Evolutionary conservation across 2,113 vertebrate species (phyloP).

Genomic region (Turdus rufiventris): DNA sequence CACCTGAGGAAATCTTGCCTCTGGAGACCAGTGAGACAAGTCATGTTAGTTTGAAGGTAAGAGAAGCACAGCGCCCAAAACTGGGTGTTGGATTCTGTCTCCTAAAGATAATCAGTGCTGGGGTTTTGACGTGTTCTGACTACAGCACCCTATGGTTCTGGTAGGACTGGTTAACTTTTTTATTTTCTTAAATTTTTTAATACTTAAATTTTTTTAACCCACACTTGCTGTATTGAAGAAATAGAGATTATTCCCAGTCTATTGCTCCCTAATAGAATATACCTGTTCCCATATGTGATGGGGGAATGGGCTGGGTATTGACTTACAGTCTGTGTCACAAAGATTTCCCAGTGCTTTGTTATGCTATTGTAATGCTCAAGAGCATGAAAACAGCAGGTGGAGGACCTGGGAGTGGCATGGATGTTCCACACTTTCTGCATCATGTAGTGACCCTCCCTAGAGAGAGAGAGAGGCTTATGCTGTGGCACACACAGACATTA

Average conservation of each 20-base stretch:
- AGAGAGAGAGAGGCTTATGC: background rate
- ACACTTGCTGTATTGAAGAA: background rate
- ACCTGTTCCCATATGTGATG: background rate
- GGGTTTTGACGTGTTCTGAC: background rate
- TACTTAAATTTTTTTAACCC: background rate
- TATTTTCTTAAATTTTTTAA: background rate
- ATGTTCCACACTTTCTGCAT: background rate
- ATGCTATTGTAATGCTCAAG: background rate
- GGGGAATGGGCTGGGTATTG: background rate
- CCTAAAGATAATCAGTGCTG: background rate
- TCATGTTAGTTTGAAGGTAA: slow-evolving; percentile 87
- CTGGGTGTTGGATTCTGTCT: background rate
- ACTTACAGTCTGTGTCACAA: background rate
- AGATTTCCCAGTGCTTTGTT: background rate
- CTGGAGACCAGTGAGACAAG: slow-evolving; percentile 84
- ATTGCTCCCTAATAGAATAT: background rate
- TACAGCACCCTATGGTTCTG: background rate
- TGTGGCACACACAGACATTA: background rate
- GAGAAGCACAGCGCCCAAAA: background rate
- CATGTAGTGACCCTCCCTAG: background rate
- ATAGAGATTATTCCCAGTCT: background rate
- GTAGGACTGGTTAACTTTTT: background rate
- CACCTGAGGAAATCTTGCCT: slow-evolving; percentile 81
- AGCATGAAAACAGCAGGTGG: background rate
- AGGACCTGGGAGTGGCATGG: background rate